Evolutionary conservation across 2,888 invertebrate genomes (phyloP).

Genomic region (Macrostomum cliftonense): DNA sequence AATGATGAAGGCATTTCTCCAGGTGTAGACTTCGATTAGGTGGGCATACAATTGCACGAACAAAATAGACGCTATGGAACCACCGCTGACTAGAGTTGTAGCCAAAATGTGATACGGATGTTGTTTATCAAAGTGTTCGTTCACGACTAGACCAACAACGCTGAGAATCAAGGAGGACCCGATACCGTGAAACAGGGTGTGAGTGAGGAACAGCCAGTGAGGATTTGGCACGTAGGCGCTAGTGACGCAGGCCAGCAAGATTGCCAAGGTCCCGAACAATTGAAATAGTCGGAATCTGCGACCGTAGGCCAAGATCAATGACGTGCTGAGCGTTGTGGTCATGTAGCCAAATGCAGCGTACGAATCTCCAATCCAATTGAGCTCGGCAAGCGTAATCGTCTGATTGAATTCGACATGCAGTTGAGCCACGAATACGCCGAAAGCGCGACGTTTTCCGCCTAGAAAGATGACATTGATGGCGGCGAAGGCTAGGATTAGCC

Average conservation of each 20-base stretch:
- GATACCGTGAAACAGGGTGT: constrained; percentile 11
- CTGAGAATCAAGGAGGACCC: constrained; percentile 11
- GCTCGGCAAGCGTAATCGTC: constrained; percentile 8
- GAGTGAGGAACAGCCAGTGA: constrained; percentile 12
- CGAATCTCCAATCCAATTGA: constrained; percentile 12
- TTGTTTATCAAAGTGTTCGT: constrained; percentile 12
- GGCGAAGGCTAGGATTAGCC: constrained; percentile 10
- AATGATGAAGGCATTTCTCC: constrained; percentile 10
- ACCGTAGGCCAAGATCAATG: constrained; percentile 3
- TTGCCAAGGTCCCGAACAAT: constrained; percentile 6
- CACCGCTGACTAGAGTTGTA: constrained; percentile 11
- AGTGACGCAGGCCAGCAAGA: constrained; percentile 10
- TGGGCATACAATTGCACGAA: constrained; percentile 11
- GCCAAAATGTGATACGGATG: constrained; percentile 12
- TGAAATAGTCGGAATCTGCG: constrained; percentile 9
- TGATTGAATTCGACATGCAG: constrained; percentile 10
- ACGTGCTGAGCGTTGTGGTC: constrained; percentile 10
- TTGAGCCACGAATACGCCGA: constrained; percentile 12
- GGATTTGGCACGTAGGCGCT: constrained; percentile 9
- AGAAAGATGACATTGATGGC: constrained; percentile 12
- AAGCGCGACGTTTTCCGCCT: constrained; percentile 11
- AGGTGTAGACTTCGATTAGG: constrained; percentile 8
- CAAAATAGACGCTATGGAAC: constrained; percentile 11
- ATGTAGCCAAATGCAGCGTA: constrained; percentile 12
- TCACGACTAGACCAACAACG: constrained; percentile 10